A percentile compares a stretch with the other conserved stretches of the same genome.
Evolutionary conservation across 2,113 vertebrate genomes (phyloP).

Genomic region (Ammodramus savannarum): DNA sequence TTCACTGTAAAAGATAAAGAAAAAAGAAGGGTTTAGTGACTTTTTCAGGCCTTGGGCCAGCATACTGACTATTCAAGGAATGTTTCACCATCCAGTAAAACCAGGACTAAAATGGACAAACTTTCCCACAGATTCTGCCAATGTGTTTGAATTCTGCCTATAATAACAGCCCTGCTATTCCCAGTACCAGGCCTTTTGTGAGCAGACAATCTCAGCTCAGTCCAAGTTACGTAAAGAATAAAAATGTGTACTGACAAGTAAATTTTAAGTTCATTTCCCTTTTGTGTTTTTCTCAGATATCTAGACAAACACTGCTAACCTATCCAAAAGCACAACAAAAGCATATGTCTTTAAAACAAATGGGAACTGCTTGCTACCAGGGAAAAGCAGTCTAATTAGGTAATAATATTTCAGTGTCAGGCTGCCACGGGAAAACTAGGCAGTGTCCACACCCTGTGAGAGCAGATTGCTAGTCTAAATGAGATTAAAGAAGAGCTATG

Average conservation of each 20-base stretch:
- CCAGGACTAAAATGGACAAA: background rate
- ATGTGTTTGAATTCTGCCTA: background rate
- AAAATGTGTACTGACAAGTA: background rate
- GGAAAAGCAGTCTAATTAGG: background rate
- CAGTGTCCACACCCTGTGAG: background rate
- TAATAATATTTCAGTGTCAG: background rate
- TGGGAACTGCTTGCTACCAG: background rate
- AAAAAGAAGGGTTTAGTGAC: background rate
- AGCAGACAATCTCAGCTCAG: background rate
- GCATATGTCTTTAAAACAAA: background rate
- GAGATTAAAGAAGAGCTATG: background rate
- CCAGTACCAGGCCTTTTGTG: background rate
- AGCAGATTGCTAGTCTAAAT: background rate
- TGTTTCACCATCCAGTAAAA: background rate
- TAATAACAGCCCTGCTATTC: background rate
- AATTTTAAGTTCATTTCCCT: background rate
- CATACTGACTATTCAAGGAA: background rate
- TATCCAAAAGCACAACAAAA: background rate
- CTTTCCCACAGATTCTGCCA: conserved; percentile 45
- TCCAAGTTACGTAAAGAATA: background rate
- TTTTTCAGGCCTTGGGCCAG: background rate
- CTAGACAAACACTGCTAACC: background rate
- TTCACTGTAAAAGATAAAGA: background rate
- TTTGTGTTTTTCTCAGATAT: background rate
- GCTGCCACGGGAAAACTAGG: background rate